Evolutionary conservation across 2,797 vertebrate genomes (phyloP).

Genomic region (Enteromius anoplus): DNA sequence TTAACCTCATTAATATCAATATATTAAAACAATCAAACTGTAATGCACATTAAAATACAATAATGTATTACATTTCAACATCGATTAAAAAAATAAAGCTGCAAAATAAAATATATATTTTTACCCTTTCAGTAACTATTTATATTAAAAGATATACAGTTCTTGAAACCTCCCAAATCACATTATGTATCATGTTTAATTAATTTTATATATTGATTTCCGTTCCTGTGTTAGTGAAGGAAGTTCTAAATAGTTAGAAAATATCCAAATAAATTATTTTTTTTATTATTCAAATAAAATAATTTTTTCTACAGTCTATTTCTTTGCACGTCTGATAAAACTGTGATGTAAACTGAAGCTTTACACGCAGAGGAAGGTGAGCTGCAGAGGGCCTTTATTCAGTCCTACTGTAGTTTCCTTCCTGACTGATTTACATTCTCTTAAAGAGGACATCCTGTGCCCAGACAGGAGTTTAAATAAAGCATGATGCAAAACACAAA

Average conservation of each 20-base stretch:
- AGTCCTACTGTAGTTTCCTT: conserved; percentile 67
- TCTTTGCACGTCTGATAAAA: no score
- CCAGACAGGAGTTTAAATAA: conserved; percentile 45
- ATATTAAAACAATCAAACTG: not conserved
- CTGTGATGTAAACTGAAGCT: conserved; percentile 32
- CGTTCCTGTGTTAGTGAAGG: not conserved
- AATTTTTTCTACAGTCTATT: no score
- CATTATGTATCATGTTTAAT: not conserved
- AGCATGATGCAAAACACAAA: conserved; percentile 32
- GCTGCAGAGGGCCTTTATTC: conserved; percentile 56
- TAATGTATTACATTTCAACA: not conserved
- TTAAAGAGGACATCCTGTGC: conserved; percentile 62
- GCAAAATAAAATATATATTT: not conserved
- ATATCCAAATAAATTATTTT: no score
- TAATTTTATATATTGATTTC: not conserved
- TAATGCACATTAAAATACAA: not conserved
- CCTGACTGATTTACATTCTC: conserved; percentile 56
- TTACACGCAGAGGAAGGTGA: conserved; percentile 37
- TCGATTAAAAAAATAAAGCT: not conserved
- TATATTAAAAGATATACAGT: not conserved
- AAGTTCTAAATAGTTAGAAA: not conserved
- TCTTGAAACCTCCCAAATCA: not conserved
- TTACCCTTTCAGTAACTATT: not conserved
- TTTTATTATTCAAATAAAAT: not conserved
- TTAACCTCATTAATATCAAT: not conserved